Conservation (phyloP, 1,140 invertebrate species). For the Macrotrachela quadricornifera region DNA sequence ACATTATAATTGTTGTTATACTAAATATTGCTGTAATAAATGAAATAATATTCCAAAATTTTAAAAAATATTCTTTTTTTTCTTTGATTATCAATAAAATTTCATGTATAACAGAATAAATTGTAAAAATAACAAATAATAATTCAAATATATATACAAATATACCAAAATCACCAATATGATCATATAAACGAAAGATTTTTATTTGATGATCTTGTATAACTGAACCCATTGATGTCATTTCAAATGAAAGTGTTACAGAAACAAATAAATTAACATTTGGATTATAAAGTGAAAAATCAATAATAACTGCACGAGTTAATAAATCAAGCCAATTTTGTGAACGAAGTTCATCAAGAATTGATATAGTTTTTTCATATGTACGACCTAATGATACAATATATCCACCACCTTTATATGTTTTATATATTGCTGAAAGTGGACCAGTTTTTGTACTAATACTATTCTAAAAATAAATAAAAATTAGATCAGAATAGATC, state of each 20-base stretch:
- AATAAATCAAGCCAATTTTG: slow-evolving; percentile 12
- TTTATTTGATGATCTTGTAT: slow-evolving; percentile 14
- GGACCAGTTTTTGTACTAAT: slow-evolving; percentile 5
- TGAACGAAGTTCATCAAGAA: slow-evolving; percentile 9
- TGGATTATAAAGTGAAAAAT: slow-evolving; percentile 13
- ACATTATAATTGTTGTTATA: slow-evolving; percentile 30
- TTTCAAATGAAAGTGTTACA: slow-evolving; percentile 11
- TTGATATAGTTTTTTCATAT: slow-evolving; percentile 1
- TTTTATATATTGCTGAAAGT: slow-evolving; percentile 9
- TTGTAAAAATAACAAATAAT: slow-evolving; percentile 19
- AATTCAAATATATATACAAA: slow-evolving; percentile 24
- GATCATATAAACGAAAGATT: slow-evolving; percentile 26
- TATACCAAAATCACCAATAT: slow-evolving; percentile 25
- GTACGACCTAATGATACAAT: slow-evolving; percentile 12
- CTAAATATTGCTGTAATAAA: slow-evolving; percentile 27
- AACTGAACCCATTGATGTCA: slow-evolving; percentile 13
- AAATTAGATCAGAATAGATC: neutral
- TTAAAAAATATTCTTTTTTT: slow-evolving; percentile 27
- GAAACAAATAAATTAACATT: slow-evolving; percentile 13
- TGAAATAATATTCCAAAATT: slow-evolving; percentile 34
- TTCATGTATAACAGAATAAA: slow-evolving; percentile 24
- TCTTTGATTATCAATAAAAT: slow-evolving; percentile 20
- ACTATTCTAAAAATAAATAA: slow-evolving; percentile 5
- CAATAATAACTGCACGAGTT: slow-evolving; percentile 11
- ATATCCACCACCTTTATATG: slow-evolving; percentile 22